phyloP scores from a whole-genome alignment of 2,797 vertebrate species.

The Rallus crepitans region DNA sequence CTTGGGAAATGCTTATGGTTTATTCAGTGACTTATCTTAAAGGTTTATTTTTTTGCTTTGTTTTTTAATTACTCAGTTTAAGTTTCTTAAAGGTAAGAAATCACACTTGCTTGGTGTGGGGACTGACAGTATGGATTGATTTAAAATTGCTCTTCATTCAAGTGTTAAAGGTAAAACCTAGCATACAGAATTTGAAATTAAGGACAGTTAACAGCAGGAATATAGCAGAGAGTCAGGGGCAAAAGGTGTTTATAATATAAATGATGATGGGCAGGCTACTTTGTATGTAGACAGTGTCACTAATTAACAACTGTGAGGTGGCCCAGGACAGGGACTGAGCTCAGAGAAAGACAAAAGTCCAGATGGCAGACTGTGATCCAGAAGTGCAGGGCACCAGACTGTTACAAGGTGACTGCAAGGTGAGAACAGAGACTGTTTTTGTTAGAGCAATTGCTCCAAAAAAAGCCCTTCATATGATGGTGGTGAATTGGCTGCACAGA shows the following conservation, averaged over 20 bases:
- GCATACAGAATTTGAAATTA: constrained; percentile 26
- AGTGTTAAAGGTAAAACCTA: constrained; percentile 33
- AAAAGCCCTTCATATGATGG: neutral
- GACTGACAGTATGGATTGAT: neutral
- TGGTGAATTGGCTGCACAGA: neutral
- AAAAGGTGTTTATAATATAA: constrained; percentile 28
- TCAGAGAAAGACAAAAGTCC: constrained; percentile 52
- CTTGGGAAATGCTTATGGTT: neutral
- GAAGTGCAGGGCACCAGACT: neutral
- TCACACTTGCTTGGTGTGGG: neutral
- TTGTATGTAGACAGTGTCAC: constrained; percentile 7
- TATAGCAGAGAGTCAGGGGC: neutral
- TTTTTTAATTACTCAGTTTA: neutral
- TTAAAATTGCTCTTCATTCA: constrained; percentile 38
- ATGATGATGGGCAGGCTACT: constrained; percentile 18
- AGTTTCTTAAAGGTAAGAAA: constrained; percentile 6
- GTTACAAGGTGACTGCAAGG: constrained; percentile 58
- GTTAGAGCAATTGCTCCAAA: neutral
- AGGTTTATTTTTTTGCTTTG: neutral
- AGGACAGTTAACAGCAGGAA: constrained; percentile 32
- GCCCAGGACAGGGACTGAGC: neutral
- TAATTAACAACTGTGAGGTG: constrained; percentile 67
- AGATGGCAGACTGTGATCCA: constrained; percentile 70
- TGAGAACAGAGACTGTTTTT: neutral
- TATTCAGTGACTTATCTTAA: constrained; percentile 12